These are phyloP conservation scores for Callimorpha dominula DNA, from an alignment of 2,888 invertebrate species.

Conservation along the genomic window DNA sequence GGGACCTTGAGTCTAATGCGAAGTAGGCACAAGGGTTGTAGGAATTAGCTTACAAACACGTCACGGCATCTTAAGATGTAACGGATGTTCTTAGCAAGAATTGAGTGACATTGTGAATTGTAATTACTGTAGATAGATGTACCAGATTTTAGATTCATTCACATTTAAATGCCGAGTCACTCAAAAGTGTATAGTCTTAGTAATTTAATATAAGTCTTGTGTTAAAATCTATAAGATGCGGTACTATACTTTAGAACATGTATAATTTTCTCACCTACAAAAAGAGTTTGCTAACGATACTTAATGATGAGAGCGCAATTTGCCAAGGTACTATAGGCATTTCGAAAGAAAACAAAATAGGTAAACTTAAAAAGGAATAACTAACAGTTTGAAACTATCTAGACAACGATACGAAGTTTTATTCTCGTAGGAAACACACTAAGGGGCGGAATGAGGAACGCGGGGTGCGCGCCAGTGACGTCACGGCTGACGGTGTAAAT, in stretches of 20 bases:
- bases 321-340: slow-evolving; percentile 58
- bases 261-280: neutral
- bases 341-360: slow-evolving; percentile 60
- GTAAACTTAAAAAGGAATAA: slow-evolving; percentile 67
- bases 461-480: slow-evolving; percentile 69
- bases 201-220: neutral
- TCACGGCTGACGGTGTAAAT: slow-evolving; percentile 84
- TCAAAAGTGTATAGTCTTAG: neutral
- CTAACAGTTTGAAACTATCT: slow-evolving; percentile 74
- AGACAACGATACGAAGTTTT: slow-evolving; percentile 72
- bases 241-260: neutral
- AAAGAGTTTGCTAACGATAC: slow-evolving; percentile 14
- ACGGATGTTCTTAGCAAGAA: slow-evolving; percentile 55
- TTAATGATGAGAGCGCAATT: slow-evolving; percentile 52
- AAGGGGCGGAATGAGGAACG: slow-evolving; percentile 52
- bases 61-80: slow-evolving; percentile 58
- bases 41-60: slow-evolving; percentile 65
- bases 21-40: slow-evolving; percentile 71
- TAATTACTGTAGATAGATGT: slow-evolving; percentile 54
- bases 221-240: neutral
- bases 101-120: slow-evolving; percentile 64
- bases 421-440: slow-evolving; percentile 65
- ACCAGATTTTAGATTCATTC: slow-evolving; percentile 22
- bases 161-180: slow-evolving; percentile 17
- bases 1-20: slow-evolving; percentile 77